These are phyloP conservation scores for Hirtodrosophila histrioides DNA, from an alignment of 2,888 invertebrate genomes.

Conservation along the genomic window DNA sequence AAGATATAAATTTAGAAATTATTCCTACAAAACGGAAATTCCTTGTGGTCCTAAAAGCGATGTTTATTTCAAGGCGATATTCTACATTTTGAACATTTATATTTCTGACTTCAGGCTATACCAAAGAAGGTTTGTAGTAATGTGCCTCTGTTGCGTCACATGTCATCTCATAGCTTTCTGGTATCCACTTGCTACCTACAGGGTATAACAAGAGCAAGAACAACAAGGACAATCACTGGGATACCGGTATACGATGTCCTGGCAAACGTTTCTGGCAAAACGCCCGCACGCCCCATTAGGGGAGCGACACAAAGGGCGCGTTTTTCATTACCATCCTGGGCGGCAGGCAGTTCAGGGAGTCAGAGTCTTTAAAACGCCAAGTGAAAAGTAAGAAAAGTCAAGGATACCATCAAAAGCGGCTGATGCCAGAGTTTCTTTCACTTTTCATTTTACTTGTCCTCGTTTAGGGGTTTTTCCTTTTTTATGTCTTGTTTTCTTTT, in stretches of 20 bases:
- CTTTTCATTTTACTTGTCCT: conserved; percentile 68
- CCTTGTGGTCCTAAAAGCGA: no score
- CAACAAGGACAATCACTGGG: conserved; percentile 4
- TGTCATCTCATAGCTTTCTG: no score
- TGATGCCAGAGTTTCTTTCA: conserved; percentile 59
- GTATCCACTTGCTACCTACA: background rate
- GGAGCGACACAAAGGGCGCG: conserved; percentile 64
- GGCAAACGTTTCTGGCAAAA: conserved; percentile 74
- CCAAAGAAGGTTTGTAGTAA: background rate
- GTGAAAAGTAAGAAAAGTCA: conserved; percentile 74
- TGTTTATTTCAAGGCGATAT: no score
- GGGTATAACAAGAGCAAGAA: conserved; percentile 27
- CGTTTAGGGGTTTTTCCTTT: conserved; percentile 26
- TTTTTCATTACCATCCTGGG: conserved; percentile 70
- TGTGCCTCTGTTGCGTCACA: no score
- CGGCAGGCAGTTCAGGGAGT: conserved; percentile 31
- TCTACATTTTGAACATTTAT: no score
- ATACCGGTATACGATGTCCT: conserved; percentile 58
- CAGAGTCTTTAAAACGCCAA: conserved; percentile 60
- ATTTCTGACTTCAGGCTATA: no score
- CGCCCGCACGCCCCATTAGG: conserved; percentile 65
- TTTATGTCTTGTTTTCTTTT: conserved; percentile 7
- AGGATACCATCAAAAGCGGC: conserved; percentile 72
- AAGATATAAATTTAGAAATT: no score
- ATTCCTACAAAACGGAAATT: no score